Conservation (phyloP, 2,797 vertebrate genomes). For the Spea hammondii region DNA sequence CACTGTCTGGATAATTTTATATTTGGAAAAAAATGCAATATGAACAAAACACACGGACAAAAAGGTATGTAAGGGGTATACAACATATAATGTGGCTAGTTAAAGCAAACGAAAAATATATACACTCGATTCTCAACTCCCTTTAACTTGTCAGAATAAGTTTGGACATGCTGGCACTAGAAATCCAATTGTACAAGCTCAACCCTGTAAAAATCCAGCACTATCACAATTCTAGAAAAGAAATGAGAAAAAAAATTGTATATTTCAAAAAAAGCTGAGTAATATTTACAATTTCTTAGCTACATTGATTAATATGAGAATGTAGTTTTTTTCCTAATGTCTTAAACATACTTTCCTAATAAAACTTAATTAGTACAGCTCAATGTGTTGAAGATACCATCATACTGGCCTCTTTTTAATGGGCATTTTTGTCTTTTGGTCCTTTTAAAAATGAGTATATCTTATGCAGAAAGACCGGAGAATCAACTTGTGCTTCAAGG, state of each 20-base stretch:
- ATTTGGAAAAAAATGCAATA: slow-evolving; percentile 17
- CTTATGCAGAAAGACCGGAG: not conserved
- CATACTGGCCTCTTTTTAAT: not conserved
- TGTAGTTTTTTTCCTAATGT: too few relatives aligned
- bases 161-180: slow-evolving; percentile 20
- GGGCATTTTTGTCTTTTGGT: not conserved
- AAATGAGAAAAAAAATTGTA: too few relatives aligned
- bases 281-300: too few relatives aligned
- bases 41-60: slow-evolving; percentile 19
- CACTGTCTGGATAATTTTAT: too few relatives aligned
- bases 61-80: not conserved
- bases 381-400: not conserved
- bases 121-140: slow-evolving; percentile 35
- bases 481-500: slow-evolving; percentile 21
- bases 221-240: not conserved
- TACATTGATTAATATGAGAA: too few relatives aligned
- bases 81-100: slow-evolving; percentile 13
- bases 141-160: slow-evolving; percentile 35
- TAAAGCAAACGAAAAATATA: slow-evolving; percentile 30
- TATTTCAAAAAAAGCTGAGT: too few relatives aligned
- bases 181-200: slow-evolving; percentile 15
- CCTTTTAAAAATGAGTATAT: not conserved
- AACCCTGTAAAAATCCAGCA: slow-evolving; percentile 20
- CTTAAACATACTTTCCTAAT: too few relatives aligned
- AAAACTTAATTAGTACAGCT: too few relatives aligned